Conservation (phyloP, 2,888 invertebrate genomes). For the Cremastinae sp. region DNA sequence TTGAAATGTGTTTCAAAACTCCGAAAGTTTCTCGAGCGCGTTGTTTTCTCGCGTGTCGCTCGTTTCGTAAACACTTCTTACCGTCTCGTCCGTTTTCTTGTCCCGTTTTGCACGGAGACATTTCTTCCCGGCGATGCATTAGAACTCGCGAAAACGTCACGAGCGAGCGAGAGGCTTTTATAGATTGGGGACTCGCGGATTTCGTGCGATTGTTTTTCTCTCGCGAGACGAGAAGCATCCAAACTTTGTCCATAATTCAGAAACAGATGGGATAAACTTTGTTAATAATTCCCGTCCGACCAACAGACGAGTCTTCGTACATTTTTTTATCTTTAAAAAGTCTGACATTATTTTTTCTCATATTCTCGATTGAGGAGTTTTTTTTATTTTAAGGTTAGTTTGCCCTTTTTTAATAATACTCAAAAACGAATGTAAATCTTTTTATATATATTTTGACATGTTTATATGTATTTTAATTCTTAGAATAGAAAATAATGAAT, state of each 20-base stretch:
- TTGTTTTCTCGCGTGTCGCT: no score
- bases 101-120: no score
- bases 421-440: no score
- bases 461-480: no score
- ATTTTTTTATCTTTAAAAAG: conserved; percentile 1
- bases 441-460: no score
- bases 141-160: neutral
- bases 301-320: conserved; percentile 8
- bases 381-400: no score
- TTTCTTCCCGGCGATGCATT: neutral
- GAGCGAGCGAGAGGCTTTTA: conserved; percentile 12
- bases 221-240: conserved; percentile 37
- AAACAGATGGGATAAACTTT: conserved; percentile 74
- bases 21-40: no score
- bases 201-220: conserved; percentile 55
- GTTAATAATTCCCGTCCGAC: conserved; percentile 64
- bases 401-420: no score
- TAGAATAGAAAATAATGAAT: no score
- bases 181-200: neutral
- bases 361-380: neutral
- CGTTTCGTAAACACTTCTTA: no score
- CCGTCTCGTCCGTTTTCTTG: no score
- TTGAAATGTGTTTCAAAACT: no score
- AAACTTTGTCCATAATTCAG: conserved; percentile 76
- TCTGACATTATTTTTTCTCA: conserved; percentile 9